Conservation (phyloP, 2,888 invertebrate genomes). For the Brassicogethes aeneus region DNA sequence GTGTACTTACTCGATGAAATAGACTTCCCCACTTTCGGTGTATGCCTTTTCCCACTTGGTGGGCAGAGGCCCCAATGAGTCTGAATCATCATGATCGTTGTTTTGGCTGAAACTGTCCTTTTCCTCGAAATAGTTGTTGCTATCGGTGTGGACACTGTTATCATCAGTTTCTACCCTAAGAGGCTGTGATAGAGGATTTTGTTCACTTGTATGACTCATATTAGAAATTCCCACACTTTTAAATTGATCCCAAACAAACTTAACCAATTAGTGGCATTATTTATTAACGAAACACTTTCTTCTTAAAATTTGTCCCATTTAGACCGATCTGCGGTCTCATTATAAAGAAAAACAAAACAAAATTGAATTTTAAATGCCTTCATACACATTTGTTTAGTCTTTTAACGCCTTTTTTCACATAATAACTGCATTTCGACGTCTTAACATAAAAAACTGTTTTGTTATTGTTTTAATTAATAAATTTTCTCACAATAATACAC, state of each 20-base stretch:
- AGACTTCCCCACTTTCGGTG: constrained; percentile 92
- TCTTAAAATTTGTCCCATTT: no score
- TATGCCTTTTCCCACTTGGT: constrained; percentile 97
- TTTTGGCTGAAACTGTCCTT: constrained; percentile 33
- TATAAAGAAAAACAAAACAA: no score
- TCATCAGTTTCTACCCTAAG: constrained; percentile 38
- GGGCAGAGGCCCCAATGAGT: constrained; percentile 84
- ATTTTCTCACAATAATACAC: no score
- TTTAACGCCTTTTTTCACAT: no score
- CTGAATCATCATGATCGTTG: constrained; percentile 50
- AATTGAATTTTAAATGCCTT: no score
- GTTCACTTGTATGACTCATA: constrained; percentile 41
- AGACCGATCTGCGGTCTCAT: no score
- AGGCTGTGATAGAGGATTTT: constrained; percentile 38
- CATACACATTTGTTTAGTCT: no score
- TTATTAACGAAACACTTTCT: no score
- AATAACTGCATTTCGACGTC: no score
- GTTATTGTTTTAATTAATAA: no score
- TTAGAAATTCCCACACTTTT: constrained; percentile 11
- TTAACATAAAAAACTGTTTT: no score
- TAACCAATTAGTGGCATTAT: no score
- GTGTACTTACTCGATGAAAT: constrained; percentile 86
- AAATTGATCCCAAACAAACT: not conserved
- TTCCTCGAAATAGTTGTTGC: constrained; percentile 32
- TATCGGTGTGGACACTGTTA: constrained; percentile 26